Evolutionary conservation across 2,888 invertebrate species (phyloP).

Genomic region (Brenthis ino): DNA sequence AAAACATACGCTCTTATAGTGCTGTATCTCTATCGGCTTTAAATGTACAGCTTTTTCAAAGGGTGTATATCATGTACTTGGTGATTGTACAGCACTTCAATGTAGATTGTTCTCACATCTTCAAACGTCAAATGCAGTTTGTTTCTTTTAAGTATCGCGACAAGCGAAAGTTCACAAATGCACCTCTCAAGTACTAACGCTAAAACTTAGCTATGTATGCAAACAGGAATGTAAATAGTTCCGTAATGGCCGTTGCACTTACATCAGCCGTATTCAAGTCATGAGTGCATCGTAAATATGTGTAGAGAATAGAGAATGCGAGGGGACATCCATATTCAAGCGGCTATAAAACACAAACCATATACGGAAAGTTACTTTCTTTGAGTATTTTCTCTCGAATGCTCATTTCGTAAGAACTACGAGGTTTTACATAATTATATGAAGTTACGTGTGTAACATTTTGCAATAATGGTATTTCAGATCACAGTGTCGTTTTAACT

Average conservation of each 20-base stretch:
- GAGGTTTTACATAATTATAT: constrained; percentile 27
- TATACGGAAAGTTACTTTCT: constrained; percentile 46
- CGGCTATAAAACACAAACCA: constrained; percentile 52
- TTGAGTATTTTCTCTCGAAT: constrained; percentile 35
- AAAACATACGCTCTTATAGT: constrained; percentile 44
- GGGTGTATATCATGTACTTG: constrained; percentile 41
- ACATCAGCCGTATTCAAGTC: constrained; percentile 68
- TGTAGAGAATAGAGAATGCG: constrained; percentile 59
- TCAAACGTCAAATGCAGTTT: constrained; percentile 78
- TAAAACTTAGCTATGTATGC: constrained; percentile 56
- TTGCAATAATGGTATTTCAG: constrained; percentile 71
- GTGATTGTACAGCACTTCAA: constrained; percentile 51
- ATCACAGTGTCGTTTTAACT: constrained; percentile 91
- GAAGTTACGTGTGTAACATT: constrained; percentile 31
- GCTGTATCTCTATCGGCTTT: constrained; percentile 40
- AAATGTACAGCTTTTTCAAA: constrained; percentile 41
- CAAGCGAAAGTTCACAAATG: constrained; percentile 59
- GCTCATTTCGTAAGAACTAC: constrained; percentile 27
- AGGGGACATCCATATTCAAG: constrained; percentile 61
- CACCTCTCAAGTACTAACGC: constrained; percentile 50
- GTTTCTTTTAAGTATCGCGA: constrained; percentile 51
- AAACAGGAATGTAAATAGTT: constrained; percentile 64
- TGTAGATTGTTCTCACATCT: constrained; percentile 50
- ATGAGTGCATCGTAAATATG: constrained; percentile 58
- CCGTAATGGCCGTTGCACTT: constrained; percentile 68